Evolutionary conservation across 1,140 invertebrate species (phyloP), one percentile per base, ranked within the genome.

Genomic region (Mycetomoellerius zeteki): DNA sequence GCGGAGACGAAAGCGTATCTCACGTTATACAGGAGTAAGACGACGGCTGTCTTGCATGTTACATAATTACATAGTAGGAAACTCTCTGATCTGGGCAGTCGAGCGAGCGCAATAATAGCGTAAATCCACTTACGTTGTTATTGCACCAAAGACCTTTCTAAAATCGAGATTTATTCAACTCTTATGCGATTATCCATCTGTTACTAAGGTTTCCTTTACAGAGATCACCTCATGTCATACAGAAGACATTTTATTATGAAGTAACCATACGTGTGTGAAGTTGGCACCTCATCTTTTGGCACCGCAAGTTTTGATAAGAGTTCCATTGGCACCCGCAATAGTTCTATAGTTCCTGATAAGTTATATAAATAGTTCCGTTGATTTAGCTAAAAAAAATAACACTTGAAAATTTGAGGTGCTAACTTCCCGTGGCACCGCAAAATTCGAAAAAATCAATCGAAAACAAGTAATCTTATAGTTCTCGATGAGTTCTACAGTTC

Each of bases 1-100:
- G 10, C 6, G 6, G n/a, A 72, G 65, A 82, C 71, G 72, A 89
- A 87, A 78, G 89, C 58, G n/a, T 64, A 75, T 85, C 73, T 78
- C 67, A 21, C 69, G 24, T 64, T 43, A 58, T 67, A 77, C 27
- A n/a, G 16, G 24, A 30, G 60, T 37, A 54, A 43, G 43, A 86
- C 64, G 67, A 50, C 52, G 10, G 2, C 54, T n/a, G 54, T 56
- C 5, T 88, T 6, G 21, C 12, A 30, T 50, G 73, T 89, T 89
- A 81, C 82, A 50, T 86, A 89, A 89, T 64, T 82, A 72, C 33
- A 72, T 14, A 43, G 65, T 56, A 73, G 54, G 37, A 72, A 58
- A 60, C 52, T 30, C 60, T 30, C 30, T 33, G 52, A 30, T 73
- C 78, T 33, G 12, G 14, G 19, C 16, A 56, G 6, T 27, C 33